A percentile compares a stretch with the other conserved stretches of the same genome.
phyloP scores from a whole-genome alignment of 2,113 vertebrate genomes.

The Seriola rivoliana region DNA sequence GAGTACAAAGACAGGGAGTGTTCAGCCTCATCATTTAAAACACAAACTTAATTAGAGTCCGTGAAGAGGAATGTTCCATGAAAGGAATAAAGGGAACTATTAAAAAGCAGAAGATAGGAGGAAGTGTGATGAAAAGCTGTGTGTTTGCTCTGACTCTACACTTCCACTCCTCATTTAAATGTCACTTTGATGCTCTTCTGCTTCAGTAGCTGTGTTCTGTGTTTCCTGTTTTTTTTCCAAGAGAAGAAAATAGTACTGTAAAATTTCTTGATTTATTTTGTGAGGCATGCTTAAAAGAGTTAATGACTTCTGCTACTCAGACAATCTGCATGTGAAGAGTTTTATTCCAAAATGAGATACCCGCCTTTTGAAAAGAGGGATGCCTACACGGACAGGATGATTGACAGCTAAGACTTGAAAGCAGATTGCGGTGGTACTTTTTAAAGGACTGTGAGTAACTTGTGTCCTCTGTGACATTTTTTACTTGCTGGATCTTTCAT shows the following conservation, averaged over 20 bases:
- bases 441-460: conserved; percentile 16
- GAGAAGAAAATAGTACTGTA: conserved; percentile 47
- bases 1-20: not conserved
- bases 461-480: conserved; percentile 49
- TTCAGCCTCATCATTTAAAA: conserved; percentile 43
- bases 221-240: conserved; percentile 55
- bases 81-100: conserved; percentile 50
- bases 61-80: conserved; percentile 30
- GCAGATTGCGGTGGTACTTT: not conserved
- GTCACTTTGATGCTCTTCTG: conserved; percentile 56
- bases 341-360: conserved; percentile 63
- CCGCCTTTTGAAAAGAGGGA: conserved; percentile 20
- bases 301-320: conserved; percentile 72
- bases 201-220: conserved; percentile 62
- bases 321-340: conserved; percentile 74
- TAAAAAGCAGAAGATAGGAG: conserved; percentile 55
- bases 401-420: conserved; percentile 46
- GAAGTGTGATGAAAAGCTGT: conserved; percentile 51
- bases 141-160: conserved; percentile 36
- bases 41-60: conserved; percentile 46
- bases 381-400: conserved; percentile 21
- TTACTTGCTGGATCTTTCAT: conserved; percentile 24
- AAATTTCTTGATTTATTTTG: conserved; percentile 66
- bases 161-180: conserved; percentile 46
- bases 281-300: conserved; percentile 75